Base-by-base conservation (phyloP, 64 coral and sea anemone genomes). In the Catalaphyllia jardinei region DNA sequence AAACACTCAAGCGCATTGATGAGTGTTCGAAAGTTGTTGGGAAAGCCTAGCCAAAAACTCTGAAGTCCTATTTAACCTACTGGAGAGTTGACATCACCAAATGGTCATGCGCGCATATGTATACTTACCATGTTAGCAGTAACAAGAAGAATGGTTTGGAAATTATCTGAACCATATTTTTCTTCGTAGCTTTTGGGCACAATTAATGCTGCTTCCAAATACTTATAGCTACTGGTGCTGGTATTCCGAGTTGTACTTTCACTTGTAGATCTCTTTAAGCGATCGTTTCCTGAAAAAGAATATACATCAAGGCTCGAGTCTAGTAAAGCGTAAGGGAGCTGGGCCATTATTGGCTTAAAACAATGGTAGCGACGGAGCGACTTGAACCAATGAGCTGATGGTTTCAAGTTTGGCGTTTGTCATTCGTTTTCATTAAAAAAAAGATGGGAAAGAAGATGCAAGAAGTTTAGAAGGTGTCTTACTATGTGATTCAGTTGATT, bases 171-270 rank as follows among this genome's bases (percentile, higher is more conserved):
- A 4, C 38, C 35, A 51, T 85, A 85, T 18, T 85, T 85, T 22
- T 85, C 31, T 16, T 71, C 81, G 24, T 25, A 71, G 7, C 39
- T 20, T 63, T 85, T 63, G 50, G 81, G 31, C 0, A 71, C 81
- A 85, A 85, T 85, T 29, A 85, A 85, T 17, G 81, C 81, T 24
- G 31, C 81, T 67, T 85, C 81, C 2, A 85, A 11, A 28, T n/a
- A 71, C 27, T 67, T 67, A 71, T 50, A 85, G 24, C 6, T 2
- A 51, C 0, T 51, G 11, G 4, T 79, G 24, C 1, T 52, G 29
- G 62, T 9, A 6, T 35, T 57, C 1, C 81, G 81, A 71, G 3
- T 63, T 27, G 49, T 85, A 38, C 81, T 85, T 22, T 13, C 19
- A 85, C 28, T 33, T 13, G 24, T 71, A 42, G 81, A 71, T 71